Evolutionary conservation across 2,113 vertebrate genomes (phyloP), one percentile per base, ranked within the genome.

Genomic region (Polypterus senegalus): DNA sequence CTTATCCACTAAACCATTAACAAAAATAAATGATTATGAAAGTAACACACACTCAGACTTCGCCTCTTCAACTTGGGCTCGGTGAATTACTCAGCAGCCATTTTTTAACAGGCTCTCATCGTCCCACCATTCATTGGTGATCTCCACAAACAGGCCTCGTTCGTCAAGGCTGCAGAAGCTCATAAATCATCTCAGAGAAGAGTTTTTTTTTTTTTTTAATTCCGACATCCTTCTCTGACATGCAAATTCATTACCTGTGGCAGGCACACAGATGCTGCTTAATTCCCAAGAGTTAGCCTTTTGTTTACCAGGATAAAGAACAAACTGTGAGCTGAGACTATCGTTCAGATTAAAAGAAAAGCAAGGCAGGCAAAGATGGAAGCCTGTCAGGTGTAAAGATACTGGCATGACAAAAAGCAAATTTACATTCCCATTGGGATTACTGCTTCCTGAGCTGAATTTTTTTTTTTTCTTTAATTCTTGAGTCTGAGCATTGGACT

Each of bases 171-270:
- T 59, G 53, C 63, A 59, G 46, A 49, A 55, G 61, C 71, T 75
- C 84, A 88, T 90, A 89, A 89, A 90, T 92, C 88, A 92, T 82
- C 75, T 68, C 65, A 83, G 71, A 87, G 81, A 82, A 68, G 79
- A 86, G 84, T 76, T 80, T 85, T 27, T 27, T 27, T 27, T 27
- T 27, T 27, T 27, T 27, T 84, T 77, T 83, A 87, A 93, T 86
- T 87, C 77, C 66, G 72, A 81, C 73, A 66, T 65, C 79, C 66
- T 72, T 53, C 66, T 68, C 74, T 71, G 74, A 78, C 81, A 79
- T 77, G 70, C 56, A 70, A 75, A 82, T 81, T 69, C 82, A 86
- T 88, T 88, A 76, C 71, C 48, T 70, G 76, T 79, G 84, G 70
- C 78, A 77, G 70, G 73, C 68, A 77, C 69, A 73, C 76, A 62